phyloP scores from a whole-genome alignment of 1,140 invertebrate genomes.

The Dendrolimus punctatus region DNA sequence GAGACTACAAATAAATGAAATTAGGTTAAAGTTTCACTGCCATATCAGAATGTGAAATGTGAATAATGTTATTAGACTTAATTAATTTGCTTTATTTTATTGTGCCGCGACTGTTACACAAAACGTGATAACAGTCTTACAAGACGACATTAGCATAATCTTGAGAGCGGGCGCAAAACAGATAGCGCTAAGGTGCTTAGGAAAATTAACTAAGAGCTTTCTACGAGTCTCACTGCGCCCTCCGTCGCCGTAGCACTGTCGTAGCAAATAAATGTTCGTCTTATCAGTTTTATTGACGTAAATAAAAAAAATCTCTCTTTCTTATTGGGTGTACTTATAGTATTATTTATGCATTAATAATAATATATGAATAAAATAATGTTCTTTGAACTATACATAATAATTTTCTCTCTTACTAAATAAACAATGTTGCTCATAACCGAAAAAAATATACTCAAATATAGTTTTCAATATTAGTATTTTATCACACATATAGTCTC shows the following conservation, averaged over 20 bases:
- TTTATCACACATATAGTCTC: too few species aligned
- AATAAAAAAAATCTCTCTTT: conserved; percentile 4
- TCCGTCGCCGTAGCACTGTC: conserved; percentile 18
- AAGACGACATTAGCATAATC: conserved; percentile 61
- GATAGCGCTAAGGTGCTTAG: conserved; percentile 69
- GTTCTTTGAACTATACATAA: too few species aligned
- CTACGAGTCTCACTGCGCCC: conserved; percentile 32
- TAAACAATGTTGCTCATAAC: too few species aligned
- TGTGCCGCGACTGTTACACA: conserved; percentile 37
- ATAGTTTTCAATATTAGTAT: too few species aligned
- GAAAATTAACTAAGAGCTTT: conserved; percentile 50
- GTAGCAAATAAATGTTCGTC: conserved; percentile 19
- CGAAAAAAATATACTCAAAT: too few species aligned
- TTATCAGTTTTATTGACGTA: conserved; percentile 23
- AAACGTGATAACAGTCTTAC: conserved; percentile 63
- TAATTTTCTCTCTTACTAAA: too few species aligned
- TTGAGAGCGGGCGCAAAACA: conserved; percentile 45
- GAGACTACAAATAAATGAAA: too few species aligned
- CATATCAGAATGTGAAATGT: neutral
- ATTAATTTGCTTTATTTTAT: conserved; percentile 4
- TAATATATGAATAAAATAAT: too few species aligned
- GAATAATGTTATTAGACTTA: neutral
- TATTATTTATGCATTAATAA: too few species aligned
- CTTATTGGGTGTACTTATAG: too few species aligned
- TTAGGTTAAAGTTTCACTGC: neutral